Evolutionary conservation across 2,888 invertebrate species (phyloP).

Genomic region (Sphaerophoria rueppellii): DNA sequence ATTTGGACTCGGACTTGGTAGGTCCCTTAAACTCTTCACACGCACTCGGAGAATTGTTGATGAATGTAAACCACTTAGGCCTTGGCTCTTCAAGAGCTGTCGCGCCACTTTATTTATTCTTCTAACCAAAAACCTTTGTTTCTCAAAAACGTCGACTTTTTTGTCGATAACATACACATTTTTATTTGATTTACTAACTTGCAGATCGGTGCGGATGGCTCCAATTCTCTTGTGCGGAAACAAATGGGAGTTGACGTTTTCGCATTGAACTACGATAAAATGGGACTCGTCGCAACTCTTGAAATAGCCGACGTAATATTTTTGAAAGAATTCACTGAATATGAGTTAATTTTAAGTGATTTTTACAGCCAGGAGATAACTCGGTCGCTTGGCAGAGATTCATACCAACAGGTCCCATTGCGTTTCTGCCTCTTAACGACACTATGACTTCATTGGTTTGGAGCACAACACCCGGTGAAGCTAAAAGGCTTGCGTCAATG

Average conservation of each 20-base stretch:
- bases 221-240: constrained; percentile 92
- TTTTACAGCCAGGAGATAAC: constrained; percentile 87
- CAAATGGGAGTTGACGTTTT: constrained; percentile 92
- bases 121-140: too few species aligned
- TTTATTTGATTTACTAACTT: constrained; percentile 77
- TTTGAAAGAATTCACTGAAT: neutral
- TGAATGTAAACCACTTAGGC: too few species aligned
- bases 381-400: constrained; percentile 98
- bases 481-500: constrained; percentile 87
- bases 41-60: too few species aligned
- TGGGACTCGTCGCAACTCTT: constrained; percentile 96
- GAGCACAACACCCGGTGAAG: constrained; percentile 90
- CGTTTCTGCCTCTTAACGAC: constrained; percentile 92
- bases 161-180: too few species aligned
- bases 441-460: constrained; percentile 95
- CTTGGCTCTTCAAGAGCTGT: too few species aligned
- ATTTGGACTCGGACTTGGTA: too few species aligned
- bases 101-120: too few species aligned
- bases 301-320: constrained; percentile 88
- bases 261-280: constrained; percentile 93
- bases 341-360: neutral
- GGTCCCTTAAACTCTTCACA: too few species aligned
- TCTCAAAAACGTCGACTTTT: too few species aligned
- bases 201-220: constrained; percentile 97
- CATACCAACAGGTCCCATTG: constrained; percentile 95